A percentile compares a stretch with the other conserved stretches of the same genome.
phyloP scores from a whole-genome alignment of 2,888 invertebrate species.

The Kryphioiulus occultus region DNA sequence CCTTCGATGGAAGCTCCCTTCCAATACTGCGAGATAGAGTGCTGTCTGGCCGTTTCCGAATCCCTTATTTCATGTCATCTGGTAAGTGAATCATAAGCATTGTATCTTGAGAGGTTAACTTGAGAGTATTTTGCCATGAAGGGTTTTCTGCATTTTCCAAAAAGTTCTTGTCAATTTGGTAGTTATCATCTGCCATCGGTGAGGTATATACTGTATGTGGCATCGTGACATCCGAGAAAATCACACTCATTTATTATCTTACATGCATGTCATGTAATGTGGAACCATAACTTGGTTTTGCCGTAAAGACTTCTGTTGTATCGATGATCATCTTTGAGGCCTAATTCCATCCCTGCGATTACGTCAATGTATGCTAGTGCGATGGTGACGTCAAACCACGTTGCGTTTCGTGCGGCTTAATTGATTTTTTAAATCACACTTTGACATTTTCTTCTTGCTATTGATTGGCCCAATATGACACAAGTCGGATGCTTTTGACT shows the following conservation, averaged over 20 bases:
- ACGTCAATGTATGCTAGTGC: neutral
- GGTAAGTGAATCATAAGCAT: slow-evolving; percentile 68
- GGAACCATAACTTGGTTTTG: neutral
- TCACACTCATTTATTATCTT: neutral
- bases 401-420: neutral
- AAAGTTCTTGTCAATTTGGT: neutral
- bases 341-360: neutral
- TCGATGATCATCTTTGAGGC: neutral
- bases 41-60: slow-evolving; percentile 91
- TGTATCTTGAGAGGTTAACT: no score
- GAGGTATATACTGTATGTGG: neutral
- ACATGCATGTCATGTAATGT: neutral
- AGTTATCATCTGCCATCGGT: neutral
- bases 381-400: neutral
- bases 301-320: neutral
- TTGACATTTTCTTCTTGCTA: neutral
- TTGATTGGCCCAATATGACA: neutral
- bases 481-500: neutral
- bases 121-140: no score
- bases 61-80: slow-evolving; percentile 98
- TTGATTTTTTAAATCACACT: slow-evolving; percentile 23
- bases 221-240: neutral
- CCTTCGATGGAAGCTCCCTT: slow-evolving; percentile 93
- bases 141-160: no score
- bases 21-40: slow-evolving; percentile 88